These are phyloP conservation scores for Tinea semifulvella DNA, from an alignment of 2,888 invertebrate species.

Conservation along the genomic window DNA sequence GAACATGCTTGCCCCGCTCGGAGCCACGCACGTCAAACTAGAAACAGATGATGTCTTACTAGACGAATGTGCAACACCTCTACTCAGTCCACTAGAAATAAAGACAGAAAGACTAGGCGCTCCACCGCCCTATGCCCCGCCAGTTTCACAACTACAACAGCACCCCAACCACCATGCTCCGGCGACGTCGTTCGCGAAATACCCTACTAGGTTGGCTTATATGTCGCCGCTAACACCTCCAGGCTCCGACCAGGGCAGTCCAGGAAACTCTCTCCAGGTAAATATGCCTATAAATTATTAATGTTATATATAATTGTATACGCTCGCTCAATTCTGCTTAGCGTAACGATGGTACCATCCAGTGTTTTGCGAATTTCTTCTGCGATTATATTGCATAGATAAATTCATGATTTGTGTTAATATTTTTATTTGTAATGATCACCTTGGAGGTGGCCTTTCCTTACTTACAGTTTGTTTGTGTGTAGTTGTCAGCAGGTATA, in stretches of 20 bases:
- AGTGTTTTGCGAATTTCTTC: background rate
- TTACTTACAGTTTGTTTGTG: too few species aligned
- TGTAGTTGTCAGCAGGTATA: slow-evolving; percentile 6
- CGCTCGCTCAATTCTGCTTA: too few species aligned
- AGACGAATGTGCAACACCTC: slow-evolving; percentile 72
- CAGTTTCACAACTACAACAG: slow-evolving; percentile 39
- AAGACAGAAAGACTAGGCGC: slow-evolving; percentile 77
- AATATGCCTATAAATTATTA: slow-evolving; percentile 20
- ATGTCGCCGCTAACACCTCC: slow-evolving; percentile 88
- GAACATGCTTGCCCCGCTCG: slow-evolving; percentile 79
- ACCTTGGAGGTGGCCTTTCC: too few species aligned
- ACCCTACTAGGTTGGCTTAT: slow-evolving; percentile 69
- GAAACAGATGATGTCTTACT: slow-evolving; percentile 72
- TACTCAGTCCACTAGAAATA: slow-evolving; percentile 81
- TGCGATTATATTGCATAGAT: background rate
- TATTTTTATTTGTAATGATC: too few species aligned
- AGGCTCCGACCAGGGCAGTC: slow-evolving; percentile 87
- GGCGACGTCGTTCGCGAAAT: slow-evolving; percentile 46
- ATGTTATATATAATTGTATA: too few species aligned
- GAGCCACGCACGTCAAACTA: slow-evolving; percentile 78
- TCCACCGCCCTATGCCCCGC: slow-evolving; percentile 54
- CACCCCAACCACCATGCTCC: slow-evolving; percentile 36
- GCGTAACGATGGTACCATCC: slow-evolving; percentile 6
- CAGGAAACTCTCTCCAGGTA: slow-evolving; percentile 74
- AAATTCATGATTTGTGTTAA: background rate